A percentile compares a stretch with the other conserved stretches of the same genome.
Conservation (phyloP, 1,140 invertebrate species). For the Heterodera carotae region DNA sequence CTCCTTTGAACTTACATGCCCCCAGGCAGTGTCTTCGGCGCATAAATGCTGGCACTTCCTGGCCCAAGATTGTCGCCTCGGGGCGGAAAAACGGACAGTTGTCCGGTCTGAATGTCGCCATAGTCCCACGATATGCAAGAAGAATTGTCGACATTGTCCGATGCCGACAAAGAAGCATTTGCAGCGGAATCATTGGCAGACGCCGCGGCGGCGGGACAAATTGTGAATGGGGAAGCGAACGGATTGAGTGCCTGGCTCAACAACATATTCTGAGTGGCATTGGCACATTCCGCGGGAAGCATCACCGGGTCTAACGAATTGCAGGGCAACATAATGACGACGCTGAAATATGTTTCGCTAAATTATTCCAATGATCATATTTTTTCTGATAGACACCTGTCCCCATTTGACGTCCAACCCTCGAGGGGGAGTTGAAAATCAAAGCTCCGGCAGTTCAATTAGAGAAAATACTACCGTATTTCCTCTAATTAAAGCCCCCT, state of each 20-base stretch:
- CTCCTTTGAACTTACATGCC: constrained; percentile 23
- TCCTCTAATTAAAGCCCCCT: no score
- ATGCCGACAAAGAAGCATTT: background rate
- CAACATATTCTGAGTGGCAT: constrained; percentile 7
- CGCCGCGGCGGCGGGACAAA: constrained; percentile 6
- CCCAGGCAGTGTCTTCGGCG: constrained; percentile 1
- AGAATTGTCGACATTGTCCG: background rate
- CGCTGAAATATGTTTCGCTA: background rate
- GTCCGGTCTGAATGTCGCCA: background rate
- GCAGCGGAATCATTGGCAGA: background rate
- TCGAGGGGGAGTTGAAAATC: background rate
- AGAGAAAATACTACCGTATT: no score
- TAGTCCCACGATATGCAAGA: background rate
- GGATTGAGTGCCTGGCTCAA: constrained; percentile 26
- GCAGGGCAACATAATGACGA: constrained; percentile 20
- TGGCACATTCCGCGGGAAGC: constrained; percentile 16
- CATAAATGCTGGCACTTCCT: constrained; percentile 21
- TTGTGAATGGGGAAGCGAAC: constrained; percentile 10
- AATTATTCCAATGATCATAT: no score
- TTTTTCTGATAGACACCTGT: background rate
- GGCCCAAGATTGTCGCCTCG: constrained; percentile 22
- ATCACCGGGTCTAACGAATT: background rate
- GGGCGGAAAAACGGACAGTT: constrained; percentile 27
- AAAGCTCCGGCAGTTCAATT: no score
- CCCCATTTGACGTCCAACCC: background rate